Base-by-base conservation (phyloP, 2,113 vertebrate species). In the Pelecanus crispus region DNA sequence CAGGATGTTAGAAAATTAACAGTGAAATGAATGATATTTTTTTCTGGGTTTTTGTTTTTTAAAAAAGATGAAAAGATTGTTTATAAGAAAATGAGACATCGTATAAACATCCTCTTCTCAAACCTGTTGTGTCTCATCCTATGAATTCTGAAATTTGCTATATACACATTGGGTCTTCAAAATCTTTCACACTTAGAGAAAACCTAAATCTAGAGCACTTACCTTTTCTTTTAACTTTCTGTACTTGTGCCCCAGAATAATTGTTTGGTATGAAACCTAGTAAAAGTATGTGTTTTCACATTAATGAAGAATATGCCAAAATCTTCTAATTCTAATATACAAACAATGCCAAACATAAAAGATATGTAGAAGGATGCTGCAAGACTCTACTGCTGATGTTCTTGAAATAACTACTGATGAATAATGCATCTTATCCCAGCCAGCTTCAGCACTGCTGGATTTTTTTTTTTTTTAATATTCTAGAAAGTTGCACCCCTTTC, bases 41-140 rank as follows among this genome's bases (percentile, higher is more conserved):
- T 63, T 36, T 8, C 62, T 50, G 28, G 25, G 61, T 89, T 94
- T 94, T 92, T 81, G 36, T 84, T 75, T 83, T 95, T 86, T 26
- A 26, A 55, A 62, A 61, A 81, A 89, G 85, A 92, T 92, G 40
- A 96, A 93, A 95, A 94, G 49, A 80, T 75, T 94, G 78, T 92
- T 96, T 88, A 88, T 29, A 65, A 92, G 62, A 95, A 95, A 95
- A 77, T 7, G 58, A 90, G 74, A 26, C 24, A 0, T 20, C 89
- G 87, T 47, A 87, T 86, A 96, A 95, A 97, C 93, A 95, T 96
- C 96, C 96, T 95, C 92, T 86, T 86, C 91, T 94, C 59, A 28
- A 83, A 86, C 28, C 44, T 78, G 66, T 8, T 93, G 88, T 70
- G 50, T 10, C 28, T 89, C 29, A 17, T n/a, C 20, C 52, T 22